Conservation (phyloP, 1,140 invertebrate species). For the Bradynema listronoti region DNA sequence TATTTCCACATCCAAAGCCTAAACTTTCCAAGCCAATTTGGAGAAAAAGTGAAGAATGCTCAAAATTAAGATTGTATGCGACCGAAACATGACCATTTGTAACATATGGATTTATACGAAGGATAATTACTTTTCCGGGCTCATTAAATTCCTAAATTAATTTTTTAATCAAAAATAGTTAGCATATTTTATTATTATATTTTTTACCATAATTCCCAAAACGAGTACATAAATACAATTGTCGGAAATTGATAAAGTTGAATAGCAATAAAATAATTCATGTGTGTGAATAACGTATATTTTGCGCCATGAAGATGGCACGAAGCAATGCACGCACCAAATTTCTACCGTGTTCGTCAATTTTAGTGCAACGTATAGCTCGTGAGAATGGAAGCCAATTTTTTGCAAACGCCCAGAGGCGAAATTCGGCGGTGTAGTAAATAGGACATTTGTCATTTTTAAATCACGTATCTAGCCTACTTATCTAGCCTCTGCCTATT, state of each 20-base stretch:
- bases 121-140: no score
- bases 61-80: neutral
- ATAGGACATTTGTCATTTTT: constrained; percentile 11
- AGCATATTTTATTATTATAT: neutral
- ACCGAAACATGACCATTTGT: neutral
- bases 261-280: constrained; percentile 23
- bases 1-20: constrained; percentile 8
- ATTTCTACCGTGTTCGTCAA: constrained; percentile 9
- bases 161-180: neutral
- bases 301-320: constrained; percentile 16
- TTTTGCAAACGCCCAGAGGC: constrained; percentile 9
- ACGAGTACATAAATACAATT: neutral
- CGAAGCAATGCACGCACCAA: constrained; percentile 21
- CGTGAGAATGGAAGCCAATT: constrained; percentile 15
- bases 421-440: constrained; percentile 21
- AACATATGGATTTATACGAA: no score
- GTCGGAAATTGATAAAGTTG: constrained; percentile 5
- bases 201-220: neutral
- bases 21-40: neutral
- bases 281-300: constrained; percentile 12
- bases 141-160: no score
- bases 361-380: constrained; percentile 19
- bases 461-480: no score
- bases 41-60: neutral
- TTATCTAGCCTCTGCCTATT: no score